A percentile compares a stretch with the other conserved stretches of the same genome.
Conservation (phyloP, 1,140 invertebrate genomes). For the Pantala flavescens region DNA sequence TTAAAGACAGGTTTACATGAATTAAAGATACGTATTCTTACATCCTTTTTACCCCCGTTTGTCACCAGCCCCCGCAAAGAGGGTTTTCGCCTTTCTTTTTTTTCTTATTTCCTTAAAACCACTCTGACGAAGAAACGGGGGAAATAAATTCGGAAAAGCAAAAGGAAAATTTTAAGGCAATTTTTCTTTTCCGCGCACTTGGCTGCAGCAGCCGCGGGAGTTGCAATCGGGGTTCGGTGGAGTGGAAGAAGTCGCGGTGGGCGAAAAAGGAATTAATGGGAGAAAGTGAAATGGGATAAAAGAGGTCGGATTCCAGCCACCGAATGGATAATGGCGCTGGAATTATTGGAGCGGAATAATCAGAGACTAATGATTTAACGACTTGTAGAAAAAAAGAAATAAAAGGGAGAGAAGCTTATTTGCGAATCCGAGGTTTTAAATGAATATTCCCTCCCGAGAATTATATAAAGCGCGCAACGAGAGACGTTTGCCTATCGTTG, state of each 20-base stretch:
- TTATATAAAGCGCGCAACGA: no score
- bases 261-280: background rate
- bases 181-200: conserved; percentile 9
- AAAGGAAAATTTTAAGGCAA: background rate
- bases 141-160: background rate
- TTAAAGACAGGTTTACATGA: no score
- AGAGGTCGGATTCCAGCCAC: background rate
- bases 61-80: no score
- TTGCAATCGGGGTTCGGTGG: background rate
- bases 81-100: no score
- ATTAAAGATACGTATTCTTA: no score
- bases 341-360: conserved; percentile 1
- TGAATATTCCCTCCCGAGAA: no score
- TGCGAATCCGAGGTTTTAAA: background rate
- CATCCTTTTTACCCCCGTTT: no score
- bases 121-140: no score
- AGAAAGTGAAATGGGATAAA: background rate
- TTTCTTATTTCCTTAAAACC: no score
- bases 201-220: background rate
- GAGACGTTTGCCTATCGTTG: no score
- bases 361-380: background rate
- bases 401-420: background rate
- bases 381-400: background rate
- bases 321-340: background rate
- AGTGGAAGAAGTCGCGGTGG: background rate